These are phyloP conservation scores for Potorous gilbertii DNA, from an alignment of 2,797 vertebrate genomes.

Conservation along the genomic window DNA sequence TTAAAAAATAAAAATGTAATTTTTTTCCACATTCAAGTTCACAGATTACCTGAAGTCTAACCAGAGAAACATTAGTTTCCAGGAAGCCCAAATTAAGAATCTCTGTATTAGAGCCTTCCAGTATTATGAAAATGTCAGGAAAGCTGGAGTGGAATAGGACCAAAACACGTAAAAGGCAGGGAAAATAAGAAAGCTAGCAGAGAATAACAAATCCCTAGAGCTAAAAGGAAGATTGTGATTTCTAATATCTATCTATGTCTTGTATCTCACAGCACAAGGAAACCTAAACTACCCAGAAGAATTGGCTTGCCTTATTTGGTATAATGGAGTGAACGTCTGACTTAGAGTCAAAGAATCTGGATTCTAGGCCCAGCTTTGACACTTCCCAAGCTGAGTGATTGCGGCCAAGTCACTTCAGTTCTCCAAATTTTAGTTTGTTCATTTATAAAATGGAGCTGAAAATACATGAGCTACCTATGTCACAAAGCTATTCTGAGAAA, in stretches of 20 bases:
- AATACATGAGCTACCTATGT: not conserved
- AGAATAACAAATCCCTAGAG: not conserved
- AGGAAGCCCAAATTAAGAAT: not conserved
- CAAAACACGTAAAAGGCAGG: not conserved
- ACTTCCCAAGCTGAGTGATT: not conserved
- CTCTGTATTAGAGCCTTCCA: not conserved
- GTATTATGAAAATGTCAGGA: not conserved
- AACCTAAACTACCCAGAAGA: not conserved
- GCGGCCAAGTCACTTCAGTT: not conserved
- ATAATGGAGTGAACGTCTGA: not conserved
- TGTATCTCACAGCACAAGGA: too few species aligned
- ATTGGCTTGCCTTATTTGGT: too few species aligned
- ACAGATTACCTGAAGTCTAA: not conserved
- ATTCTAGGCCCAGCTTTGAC: not conserved
- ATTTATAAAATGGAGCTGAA: not conserved
- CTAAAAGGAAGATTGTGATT: not conserved
- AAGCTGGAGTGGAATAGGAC: not conserved
- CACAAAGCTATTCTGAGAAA: not conserved
- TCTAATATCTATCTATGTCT: too few species aligned
- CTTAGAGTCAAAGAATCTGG: not conserved
- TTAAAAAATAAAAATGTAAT: not conserved
- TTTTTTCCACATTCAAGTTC: not conserved
- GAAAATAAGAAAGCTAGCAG: not conserved
- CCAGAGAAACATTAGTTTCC: not conserved
- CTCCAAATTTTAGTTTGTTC: not conserved